Evolutionary conservation across 2,113 vertebrate species (phyloP).

Genomic region (Lipotes vexillifer): DNA sequence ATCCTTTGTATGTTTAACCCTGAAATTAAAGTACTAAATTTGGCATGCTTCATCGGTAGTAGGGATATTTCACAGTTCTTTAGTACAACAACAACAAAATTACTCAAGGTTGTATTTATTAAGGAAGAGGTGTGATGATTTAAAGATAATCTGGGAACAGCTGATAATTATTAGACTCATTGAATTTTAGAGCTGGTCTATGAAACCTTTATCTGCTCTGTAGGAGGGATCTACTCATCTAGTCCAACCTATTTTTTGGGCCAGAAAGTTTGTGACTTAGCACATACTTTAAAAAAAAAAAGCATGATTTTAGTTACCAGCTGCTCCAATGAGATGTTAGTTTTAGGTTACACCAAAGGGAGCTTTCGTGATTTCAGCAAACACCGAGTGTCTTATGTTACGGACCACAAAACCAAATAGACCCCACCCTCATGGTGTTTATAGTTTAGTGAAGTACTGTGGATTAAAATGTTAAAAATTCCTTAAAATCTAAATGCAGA

Average conservation of each 20-base stretch:
- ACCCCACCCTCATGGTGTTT: background rate
- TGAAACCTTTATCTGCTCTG: background rate
- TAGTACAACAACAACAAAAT: background rate
- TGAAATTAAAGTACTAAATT: slow-evolving; percentile 4
- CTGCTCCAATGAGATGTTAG: background rate
- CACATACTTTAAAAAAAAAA: background rate
- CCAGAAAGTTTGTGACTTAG: background rate
- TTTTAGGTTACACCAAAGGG: background rate
- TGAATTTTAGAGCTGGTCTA: background rate
- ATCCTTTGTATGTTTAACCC: background rate
- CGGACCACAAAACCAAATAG: background rate
- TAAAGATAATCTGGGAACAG: background rate
- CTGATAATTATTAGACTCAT: background rate
- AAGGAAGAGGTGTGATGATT: background rate
- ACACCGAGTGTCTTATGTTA: background rate
- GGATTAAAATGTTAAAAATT: slow-evolving; percentile 7
- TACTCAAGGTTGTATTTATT: background rate
- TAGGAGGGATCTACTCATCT: background rate
- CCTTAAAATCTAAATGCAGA: background rate
- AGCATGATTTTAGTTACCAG: background rate
- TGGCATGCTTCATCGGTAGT: background rate
- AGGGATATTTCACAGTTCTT: background rate
- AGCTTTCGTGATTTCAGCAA: background rate
- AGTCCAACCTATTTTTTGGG: background rate
- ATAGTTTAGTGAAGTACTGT: background rate